phyloP scores from a whole-genome alignment of 1,140 invertebrate genomes.

The Sminthurides bifidus region DNA sequence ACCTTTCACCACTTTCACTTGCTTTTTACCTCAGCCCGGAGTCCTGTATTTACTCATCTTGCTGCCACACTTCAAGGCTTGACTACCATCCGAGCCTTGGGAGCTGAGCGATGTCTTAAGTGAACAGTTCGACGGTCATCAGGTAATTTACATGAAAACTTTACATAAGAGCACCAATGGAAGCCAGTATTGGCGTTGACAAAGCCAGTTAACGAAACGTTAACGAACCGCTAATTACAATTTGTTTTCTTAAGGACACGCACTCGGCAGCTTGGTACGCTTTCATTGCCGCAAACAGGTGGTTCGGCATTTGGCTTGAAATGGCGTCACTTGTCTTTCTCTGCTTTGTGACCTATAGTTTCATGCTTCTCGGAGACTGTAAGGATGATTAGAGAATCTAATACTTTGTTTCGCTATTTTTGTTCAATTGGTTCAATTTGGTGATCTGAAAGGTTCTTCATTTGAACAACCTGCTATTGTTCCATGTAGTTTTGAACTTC shows the following conservation, averaged over 20 bases:
- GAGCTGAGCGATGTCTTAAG: conserved; percentile 59
- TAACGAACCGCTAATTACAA: too few species aligned
- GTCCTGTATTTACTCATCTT: conserved; percentile 74
- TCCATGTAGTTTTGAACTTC: background rate
- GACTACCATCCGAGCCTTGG: conserved; percentile 75
- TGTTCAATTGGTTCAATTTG: too few species aligned
- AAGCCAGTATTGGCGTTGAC: too few species aligned
- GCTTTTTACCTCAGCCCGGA: conserved; percentile 41
- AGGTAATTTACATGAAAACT: too few species aligned
- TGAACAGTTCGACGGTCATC: conserved; percentile 63
- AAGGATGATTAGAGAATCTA: conserved; percentile 2
- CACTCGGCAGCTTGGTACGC: conserved; percentile 54
- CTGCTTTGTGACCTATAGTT: conserved; percentile 13
- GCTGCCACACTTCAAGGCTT: conserved; percentile 78
- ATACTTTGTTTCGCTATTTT: too few species aligned
- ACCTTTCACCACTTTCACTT: background rate
- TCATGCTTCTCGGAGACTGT: conserved; percentile 12
- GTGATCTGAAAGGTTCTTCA: too few species aligned
- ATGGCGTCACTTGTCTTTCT: conserved; percentile 15
- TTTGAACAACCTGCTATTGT: background rate
- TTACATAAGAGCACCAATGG: too few species aligned
- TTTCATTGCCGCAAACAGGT: conserved; percentile 47
- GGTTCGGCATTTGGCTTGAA: conserved; percentile 26
- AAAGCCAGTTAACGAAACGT: too few species aligned
- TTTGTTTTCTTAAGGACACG: conserved; percentile 29